phyloP scores from a whole-genome alignment of 2,797 vertebrate species.

The Kryptopterus vitreolus region DNA sequence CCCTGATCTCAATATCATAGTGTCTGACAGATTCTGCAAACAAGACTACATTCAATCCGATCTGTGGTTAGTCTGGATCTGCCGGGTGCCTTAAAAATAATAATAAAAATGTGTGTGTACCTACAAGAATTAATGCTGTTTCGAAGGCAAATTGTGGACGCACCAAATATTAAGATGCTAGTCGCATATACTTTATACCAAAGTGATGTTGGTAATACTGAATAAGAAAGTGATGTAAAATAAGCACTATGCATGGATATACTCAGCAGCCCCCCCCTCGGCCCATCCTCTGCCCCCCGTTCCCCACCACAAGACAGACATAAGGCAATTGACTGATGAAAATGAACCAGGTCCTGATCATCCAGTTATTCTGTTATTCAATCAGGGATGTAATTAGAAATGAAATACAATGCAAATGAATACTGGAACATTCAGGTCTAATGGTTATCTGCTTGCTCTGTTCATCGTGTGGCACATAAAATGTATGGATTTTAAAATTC shows the following conservation, averaged over 20 bases:
- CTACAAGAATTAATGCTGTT: too few relatives aligned
- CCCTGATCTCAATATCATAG: too few relatives aligned
- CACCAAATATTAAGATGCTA: too few relatives aligned
- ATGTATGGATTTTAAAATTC: neutral
- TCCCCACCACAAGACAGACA: neutral
- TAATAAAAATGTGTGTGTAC: too few relatives aligned
- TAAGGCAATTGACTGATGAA: neutral
- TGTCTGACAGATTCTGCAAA: too few relatives aligned
- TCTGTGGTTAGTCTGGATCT: too few relatives aligned
- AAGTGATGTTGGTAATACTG: neutral
- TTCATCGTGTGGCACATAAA: neutral
- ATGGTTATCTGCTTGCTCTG: neutral
- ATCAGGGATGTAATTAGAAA: neutral
- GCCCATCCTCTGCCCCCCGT: too few relatives aligned
- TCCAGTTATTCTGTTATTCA: neutral
- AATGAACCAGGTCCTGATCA: neutral
- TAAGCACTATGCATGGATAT: neutral
- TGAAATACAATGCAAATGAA: neutral
- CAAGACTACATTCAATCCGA: too few relatives aligned
- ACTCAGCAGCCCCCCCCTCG: neutral
- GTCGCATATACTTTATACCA: neutral
- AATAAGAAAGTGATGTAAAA: neutral
- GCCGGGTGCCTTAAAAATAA: too few relatives aligned
- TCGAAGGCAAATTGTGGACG: too few relatives aligned
- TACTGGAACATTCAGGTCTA: neutral